Conservation (phyloP, 2,113 vertebrate genomes). For the Saguinus imperator region DNA sequence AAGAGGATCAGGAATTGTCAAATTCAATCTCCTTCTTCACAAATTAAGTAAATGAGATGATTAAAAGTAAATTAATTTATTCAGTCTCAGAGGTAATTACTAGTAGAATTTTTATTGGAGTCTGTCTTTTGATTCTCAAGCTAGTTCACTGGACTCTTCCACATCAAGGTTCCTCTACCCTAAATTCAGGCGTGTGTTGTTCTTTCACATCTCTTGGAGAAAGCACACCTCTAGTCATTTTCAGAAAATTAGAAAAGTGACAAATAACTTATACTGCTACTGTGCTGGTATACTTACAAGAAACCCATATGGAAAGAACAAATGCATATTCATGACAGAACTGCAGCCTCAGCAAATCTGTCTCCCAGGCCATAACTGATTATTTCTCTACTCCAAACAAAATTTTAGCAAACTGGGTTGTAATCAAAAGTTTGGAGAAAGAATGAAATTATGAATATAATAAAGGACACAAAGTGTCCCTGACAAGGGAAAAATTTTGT, state of each 20-base stretch:
- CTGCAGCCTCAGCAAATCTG: background rate
- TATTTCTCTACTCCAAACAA: background rate
- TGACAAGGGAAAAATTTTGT: background rate
- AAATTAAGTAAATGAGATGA: background rate
- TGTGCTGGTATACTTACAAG: background rate
- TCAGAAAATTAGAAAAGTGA: constrained; percentile 15
- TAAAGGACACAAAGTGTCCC: background rate
- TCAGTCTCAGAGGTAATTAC: background rate
- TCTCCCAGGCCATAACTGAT: background rate
- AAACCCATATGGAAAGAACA: background rate
- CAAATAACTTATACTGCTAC: background rate
- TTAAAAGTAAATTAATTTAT: background rate
- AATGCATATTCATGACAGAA: background rate
- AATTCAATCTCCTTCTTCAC: background rate
- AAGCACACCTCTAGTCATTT: background rate
- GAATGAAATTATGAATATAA: background rate
- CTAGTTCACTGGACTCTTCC: background rate
- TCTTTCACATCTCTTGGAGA: background rate
- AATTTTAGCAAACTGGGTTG: background rate
- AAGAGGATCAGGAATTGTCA: background rate
- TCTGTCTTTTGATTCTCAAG: background rate
- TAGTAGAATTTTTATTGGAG: background rate
- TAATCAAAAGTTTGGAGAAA: background rate
- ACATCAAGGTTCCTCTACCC: background rate
- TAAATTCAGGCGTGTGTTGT: background rate